phyloP scores from a whole-genome alignment of 2,113 vertebrate species.

The Microtus montanus region DNA sequence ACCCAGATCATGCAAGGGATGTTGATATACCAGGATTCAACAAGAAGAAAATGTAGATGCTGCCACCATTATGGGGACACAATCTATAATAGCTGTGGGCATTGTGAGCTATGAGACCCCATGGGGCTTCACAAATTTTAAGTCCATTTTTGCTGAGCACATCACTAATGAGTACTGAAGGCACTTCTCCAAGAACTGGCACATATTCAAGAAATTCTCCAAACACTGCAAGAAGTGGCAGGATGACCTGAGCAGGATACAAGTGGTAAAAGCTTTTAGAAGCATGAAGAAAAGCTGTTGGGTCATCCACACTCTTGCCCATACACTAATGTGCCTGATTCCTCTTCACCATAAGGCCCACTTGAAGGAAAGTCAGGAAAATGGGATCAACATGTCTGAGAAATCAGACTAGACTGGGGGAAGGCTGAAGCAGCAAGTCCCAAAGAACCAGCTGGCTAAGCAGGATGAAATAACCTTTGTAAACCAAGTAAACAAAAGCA shows the following conservation, averaged over 20 bases:
- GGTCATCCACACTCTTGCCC: neutral
- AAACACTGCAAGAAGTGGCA: conserved; percentile 99
- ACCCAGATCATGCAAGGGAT: conserved; percentile 95
- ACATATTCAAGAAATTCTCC: conserved; percentile 94
- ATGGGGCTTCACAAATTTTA: conserved; percentile 94
- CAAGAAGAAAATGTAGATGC: conserved; percentile 81
- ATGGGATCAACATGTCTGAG: neutral
- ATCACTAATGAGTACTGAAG: conserved; percentile 97
- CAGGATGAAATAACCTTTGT: neutral
- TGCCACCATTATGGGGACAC: conserved; percentile 95
- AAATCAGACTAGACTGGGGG: neutral
- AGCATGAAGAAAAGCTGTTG: conserved; percentile 82
- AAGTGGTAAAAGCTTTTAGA: conserved; percentile 96
- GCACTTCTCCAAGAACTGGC: conserved; percentile 99
- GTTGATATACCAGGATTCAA: conserved; percentile 97
- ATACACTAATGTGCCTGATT: neutral
- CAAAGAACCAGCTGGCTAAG: neutral
- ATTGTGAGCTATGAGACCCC: conserved; percentile 94
- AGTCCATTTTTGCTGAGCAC: conserved; percentile 96
- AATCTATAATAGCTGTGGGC: conserved; percentile 90
- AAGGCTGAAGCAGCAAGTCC: neutral
- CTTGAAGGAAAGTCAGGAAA: neutral
- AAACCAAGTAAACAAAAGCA: neutral
- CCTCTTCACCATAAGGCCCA: neutral
- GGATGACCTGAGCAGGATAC: conserved; percentile 97